Conservation (phyloP, 2,113 vertebrate species). For the Rhizomys pruinosus region DNA sequence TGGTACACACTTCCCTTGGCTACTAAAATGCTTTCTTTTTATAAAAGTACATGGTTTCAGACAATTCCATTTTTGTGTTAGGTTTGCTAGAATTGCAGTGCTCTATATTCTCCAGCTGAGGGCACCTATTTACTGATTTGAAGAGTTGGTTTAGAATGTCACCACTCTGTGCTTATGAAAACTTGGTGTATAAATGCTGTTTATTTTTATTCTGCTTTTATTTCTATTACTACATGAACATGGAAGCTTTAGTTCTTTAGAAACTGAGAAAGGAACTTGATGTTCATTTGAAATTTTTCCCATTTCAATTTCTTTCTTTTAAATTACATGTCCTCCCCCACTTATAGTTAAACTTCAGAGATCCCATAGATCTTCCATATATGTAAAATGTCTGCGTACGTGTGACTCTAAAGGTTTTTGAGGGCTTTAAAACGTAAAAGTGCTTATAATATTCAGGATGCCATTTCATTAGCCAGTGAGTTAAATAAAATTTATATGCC, state of each 20-base stretch:
- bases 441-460: neutral
- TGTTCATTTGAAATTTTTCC: constrained; percentile 52
- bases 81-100: constrained; percentile 74
- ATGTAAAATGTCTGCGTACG: constrained; percentile 4
- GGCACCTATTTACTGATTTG: constrained; percentile 82
- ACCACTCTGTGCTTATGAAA: neutral
- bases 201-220: neutral
- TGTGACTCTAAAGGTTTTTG: neutral
- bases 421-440: neutral
- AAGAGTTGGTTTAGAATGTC: constrained; percentile 16
- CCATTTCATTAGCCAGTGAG: neutral
- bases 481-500: constrained; percentile 38
- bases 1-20: neutral
- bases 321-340: neutral
- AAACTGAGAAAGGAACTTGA: constrained; percentile 24
- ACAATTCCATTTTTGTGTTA: neutral
- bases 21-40: neutral
- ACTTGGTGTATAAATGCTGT: neutral
- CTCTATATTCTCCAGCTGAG: constrained; percentile 82
- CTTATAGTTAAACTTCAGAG: neutral
- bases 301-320: neutral
- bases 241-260: constrained; percentile 4
- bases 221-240: constrained; percentile 32
- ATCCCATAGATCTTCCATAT: neutral
- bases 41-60: neutral